Evolutionary conservation across 1,140 invertebrate genomes (phyloP), one percentile per base, ranked within the genome.

Genomic region (Sinonovacula constricta): DNA sequence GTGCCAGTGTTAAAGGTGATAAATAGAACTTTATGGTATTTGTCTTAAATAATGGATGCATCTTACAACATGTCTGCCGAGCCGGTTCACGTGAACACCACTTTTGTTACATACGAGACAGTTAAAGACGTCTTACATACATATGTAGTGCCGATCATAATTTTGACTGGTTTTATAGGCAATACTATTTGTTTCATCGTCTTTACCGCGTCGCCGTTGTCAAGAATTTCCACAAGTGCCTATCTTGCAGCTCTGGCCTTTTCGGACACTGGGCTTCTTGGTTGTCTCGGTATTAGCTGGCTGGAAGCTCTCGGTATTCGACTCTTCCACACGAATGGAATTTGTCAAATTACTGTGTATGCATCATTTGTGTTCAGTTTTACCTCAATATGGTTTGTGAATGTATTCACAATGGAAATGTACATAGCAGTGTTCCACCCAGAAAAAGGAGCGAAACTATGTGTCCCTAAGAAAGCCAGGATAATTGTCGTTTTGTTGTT

Each of bases 101-200:
- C 18, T 45, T 45, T 18, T 7, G 18, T 18, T 45, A 28, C 39
- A 7, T 74, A 74, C 39, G 59, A 63, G 31, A 26, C 18, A 14
- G 59, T 33, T 4, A 74, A 63, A 30, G 45, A 76, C 33, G 65
- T 76, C 31, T 30, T 76, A 31, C 75, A 69, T 31, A 69, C 54
- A n/a, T 93, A 93, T 72, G 92, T 93, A 80, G 91, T 93, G 3
- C 93, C 93, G 0, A 76, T 89, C 0, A 93, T 93, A 12, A 93
- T 94, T 30, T 65, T 84, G 0, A 68, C 93, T 0, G 93, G 93
- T 0, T 77, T 93, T 4, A 79, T 93, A 0, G 93, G 93, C 1
- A 94, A 94, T 68, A 78, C 92, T 0, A 74, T 93, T 0, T 93
- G 92, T 0, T 93, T 93, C 79, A 56, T 93, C 0, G 93, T 94